Percentiles rank a stretch among this genome's conserved stretches.
phyloP scores from a whole-genome alignment of 2,113 vertebrate species.

The Brachyhypopomus occidentalis region DNA sequence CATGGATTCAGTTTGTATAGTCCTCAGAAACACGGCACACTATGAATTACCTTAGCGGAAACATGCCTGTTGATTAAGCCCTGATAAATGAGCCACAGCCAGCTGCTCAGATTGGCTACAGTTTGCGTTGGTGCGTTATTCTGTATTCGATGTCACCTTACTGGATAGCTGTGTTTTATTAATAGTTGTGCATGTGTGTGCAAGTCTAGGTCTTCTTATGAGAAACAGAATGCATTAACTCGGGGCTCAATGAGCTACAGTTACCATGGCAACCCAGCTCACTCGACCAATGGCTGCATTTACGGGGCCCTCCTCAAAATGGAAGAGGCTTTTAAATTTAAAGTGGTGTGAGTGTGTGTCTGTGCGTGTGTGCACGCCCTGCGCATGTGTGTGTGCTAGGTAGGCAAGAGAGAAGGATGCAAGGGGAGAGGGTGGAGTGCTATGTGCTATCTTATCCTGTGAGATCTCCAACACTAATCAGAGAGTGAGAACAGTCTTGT shows the following conservation, averaged over 20 bases:
- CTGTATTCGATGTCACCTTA: too few species aligned
- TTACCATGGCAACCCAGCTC: slow-evolving; percentile 53
- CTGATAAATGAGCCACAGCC: too few species aligned
- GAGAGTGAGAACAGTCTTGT: slow-evolving; percentile 38
- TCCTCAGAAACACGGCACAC: not conserved
- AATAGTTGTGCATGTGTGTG: not conserved
- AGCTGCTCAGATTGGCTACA: not conserved
- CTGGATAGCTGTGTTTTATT: not conserved
- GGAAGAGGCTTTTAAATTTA: slow-evolving; percentile 37
- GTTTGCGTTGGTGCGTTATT: too few species aligned
- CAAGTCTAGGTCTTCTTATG: slow-evolving; percentile 8
- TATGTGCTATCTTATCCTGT: slow-evolving; percentile 33
- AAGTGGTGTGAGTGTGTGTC: slow-evolving; percentile 13
- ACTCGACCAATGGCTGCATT: slow-evolving; percentile 31
- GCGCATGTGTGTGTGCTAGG: not conserved
- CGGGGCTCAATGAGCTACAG: slow-evolving; percentile 24
- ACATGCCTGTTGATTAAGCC: not conserved
- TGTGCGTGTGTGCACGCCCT: not conserved
- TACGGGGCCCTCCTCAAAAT: slow-evolving; percentile 44
- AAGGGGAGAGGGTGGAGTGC: slow-evolving; percentile 16
- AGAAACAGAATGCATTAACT: slow-evolving; percentile 18
- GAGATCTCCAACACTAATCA: slow-evolving; percentile 41
- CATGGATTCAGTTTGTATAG: not conserved
- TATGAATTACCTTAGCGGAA: not conserved
- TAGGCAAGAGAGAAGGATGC: slow-evolving; percentile 17